These are phyloP conservation scores for Thaumatotibia leucotreta DNA, from an alignment of 1,140 invertebrate genomes.

Conservation along the genomic window DNA sequence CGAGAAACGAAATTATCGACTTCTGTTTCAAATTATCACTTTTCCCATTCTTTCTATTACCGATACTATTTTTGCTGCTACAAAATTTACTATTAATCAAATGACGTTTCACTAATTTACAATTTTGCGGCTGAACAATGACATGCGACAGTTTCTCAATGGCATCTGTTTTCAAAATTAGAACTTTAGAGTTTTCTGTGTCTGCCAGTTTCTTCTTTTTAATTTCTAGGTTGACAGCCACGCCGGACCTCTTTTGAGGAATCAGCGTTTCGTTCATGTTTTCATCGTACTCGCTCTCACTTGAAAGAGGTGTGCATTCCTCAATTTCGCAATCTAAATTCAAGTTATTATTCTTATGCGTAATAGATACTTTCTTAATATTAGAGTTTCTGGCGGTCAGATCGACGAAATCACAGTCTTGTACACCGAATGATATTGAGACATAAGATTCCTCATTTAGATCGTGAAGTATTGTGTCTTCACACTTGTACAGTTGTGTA, in stretches of 20 bases:
- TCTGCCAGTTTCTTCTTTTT: conserved; percentile 56
- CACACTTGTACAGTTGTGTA: conserved; percentile 22
- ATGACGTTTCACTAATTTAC: conserved; percentile 61
- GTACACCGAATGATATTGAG: conserved; percentile 41
- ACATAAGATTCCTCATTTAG: conserved; percentile 29
- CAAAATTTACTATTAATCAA: conserved; percentile 39
- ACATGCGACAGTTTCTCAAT: conserved; percentile 60
- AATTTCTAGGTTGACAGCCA: conserved; percentile 60
- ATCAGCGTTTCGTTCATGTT: conserved; percentile 26
- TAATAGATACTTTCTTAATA: conserved; percentile 40
- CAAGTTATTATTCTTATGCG: conserved; percentile 31
- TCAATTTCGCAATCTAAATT: conserved; percentile 44
- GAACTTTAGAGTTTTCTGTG: conserved; percentile 53
- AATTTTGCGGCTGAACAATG: conserved; percentile 67
- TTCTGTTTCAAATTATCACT: conserved; percentile 41
- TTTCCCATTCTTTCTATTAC: conserved; percentile 26
- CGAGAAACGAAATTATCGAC: conserved; percentile 44
- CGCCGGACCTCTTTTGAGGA: conserved; percentile 34
- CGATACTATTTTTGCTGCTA: conserved; percentile 22
- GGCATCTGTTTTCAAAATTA: conserved; percentile 67
- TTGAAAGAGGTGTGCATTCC: conserved; percentile 31
- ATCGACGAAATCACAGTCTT: conserved; percentile 38
- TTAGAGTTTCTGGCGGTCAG: conserved; percentile 38
- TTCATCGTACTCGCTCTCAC: conserved; percentile 24
- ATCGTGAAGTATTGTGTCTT: conserved; percentile 26